phyloP scores from a whole-genome alignment of 2,888 invertebrate species.

The Hymenopus coronatus region DNA sequence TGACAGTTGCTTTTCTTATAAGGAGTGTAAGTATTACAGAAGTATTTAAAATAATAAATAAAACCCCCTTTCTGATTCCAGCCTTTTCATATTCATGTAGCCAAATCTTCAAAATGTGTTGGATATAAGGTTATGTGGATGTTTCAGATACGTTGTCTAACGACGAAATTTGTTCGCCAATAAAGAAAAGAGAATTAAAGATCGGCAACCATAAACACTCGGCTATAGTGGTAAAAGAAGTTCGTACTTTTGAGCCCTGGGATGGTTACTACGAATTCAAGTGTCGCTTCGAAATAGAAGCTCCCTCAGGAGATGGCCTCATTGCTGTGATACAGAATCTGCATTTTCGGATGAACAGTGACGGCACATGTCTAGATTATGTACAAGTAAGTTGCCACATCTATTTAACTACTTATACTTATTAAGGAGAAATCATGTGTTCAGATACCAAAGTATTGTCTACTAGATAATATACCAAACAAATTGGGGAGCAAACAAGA shows the following conservation, averaged over 20 bases:
- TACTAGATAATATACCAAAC: too few relatives aligned
- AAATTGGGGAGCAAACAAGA: too few relatives aligned
- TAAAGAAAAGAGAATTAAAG: not conserved
- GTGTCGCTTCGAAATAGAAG: not conserved
- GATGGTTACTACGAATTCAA: not conserved
- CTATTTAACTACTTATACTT: too few relatives aligned
- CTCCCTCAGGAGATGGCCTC: not conserved
- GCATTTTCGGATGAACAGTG: not conserved
- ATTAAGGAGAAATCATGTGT: too few relatives aligned
- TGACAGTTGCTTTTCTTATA: not conserved
- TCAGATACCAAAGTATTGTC: too few relatives aligned
- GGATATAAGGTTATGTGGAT: not conserved
- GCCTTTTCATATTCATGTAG: not conserved
- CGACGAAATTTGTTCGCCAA: not conserved
- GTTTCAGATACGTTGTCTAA: not conserved
- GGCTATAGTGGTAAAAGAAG: not conserved
- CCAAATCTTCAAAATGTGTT: not conserved
- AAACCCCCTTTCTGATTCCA: not conserved
- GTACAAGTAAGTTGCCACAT: not conserved
- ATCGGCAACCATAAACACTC: not conserved
- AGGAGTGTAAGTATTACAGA: not conserved
- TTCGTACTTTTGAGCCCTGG: not conserved
- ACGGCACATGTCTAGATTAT: not conserved
- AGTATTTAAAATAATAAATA: not conserved
- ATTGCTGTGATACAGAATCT: conserved; percentile 14